A percentile compares a stretch with the other conserved stretches of the same genome.
Evolutionary conservation across 2,888 invertebrate genomes (phyloP).

Genomic region (Bruchidius siliquastri): DNA sequence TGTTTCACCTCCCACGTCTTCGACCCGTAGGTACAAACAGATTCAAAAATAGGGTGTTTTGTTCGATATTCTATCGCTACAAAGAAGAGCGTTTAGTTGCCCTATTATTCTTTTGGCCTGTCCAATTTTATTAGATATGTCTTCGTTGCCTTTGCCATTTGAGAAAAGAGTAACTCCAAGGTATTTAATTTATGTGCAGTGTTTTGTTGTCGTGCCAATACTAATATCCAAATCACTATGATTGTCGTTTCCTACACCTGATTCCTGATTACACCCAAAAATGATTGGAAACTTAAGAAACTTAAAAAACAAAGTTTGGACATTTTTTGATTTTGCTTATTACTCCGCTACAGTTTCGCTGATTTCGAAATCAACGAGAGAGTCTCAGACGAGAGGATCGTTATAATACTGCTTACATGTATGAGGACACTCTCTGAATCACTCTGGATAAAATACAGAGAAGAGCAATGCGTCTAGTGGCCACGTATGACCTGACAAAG

Average conservation of each 20-base stretch:
- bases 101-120: not conserved
- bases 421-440: too few species aligned
- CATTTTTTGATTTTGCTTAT: too few species aligned
- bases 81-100: not conserved
- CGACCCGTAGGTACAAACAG: not conserved
- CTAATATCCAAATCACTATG: not conserved
- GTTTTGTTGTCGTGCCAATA: not conserved
- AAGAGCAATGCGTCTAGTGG: too few species aligned
- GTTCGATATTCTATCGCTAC: not conserved
- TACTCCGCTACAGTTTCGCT: too few species aligned
- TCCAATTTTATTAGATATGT: not conserved
- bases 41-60: not conserved
- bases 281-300: too few species aligned
- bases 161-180: not conserved
- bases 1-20: not conserved
- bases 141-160: not conserved
- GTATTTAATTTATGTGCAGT: not conserved
- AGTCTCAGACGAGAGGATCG: too few species aligned
- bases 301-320: too few species aligned
- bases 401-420: too few species aligned
- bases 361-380: too few species aligned
- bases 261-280: too few species aligned
- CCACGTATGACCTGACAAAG: too few species aligned
- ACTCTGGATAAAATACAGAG: too few species aligned
- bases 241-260: not conserved